Conservation (phyloP, 2,113 vertebrate genomes). For the Phycodurus eques region DNA sequence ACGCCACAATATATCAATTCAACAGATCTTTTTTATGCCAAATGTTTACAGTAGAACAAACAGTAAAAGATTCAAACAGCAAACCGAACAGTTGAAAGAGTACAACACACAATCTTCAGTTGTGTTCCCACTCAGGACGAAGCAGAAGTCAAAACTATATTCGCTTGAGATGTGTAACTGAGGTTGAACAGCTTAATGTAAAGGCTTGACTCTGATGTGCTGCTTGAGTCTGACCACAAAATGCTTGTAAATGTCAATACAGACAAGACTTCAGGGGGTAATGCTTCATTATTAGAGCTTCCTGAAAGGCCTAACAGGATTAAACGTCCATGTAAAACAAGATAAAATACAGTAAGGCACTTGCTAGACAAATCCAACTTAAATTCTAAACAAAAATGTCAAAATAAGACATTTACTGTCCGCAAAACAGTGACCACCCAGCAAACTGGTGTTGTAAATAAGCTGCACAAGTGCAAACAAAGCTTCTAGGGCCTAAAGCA, state of each 20-base stretch:
- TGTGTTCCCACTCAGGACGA: neutral
- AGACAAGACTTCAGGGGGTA: neutral
- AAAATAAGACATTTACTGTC: slow-evolving; percentile 40
- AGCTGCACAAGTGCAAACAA: slow-evolving; percentile 19
- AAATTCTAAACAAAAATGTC: slow-evolving; percentile 31
- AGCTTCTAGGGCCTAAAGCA: slow-evolving; percentile 18
- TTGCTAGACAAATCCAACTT: slow-evolving; percentile 49
- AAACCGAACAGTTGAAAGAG: slow-evolving; percentile 40
- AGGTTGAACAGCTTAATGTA: slow-evolving; percentile 8
- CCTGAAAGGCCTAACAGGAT: slow-evolving; percentile 23
- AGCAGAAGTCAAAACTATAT: neutral
- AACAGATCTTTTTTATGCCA: slow-evolving; percentile 53
- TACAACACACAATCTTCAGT: slow-evolving; percentile 4
- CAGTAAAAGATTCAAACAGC: slow-evolving; percentile 68
- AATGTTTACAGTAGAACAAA: slow-evolving; percentile 73
- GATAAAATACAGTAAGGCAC: slow-evolving; percentile 62
- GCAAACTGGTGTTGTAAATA: slow-evolving; percentile 9
- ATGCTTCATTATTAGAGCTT: slow-evolving; percentile 8
- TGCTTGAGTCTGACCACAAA: slow-evolving; percentile 4
- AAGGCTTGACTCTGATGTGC: slow-evolving; percentile 8
- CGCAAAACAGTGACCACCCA: slow-evolving; percentile 19
- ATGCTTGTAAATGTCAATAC: neutral
- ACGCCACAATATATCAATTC: neutral
- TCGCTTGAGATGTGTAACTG: neutral
- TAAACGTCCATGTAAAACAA: slow-evolving; percentile 20